Conservation (phyloP, 2,113 vertebrate species). For the Callopanchax toddi region DNA sequence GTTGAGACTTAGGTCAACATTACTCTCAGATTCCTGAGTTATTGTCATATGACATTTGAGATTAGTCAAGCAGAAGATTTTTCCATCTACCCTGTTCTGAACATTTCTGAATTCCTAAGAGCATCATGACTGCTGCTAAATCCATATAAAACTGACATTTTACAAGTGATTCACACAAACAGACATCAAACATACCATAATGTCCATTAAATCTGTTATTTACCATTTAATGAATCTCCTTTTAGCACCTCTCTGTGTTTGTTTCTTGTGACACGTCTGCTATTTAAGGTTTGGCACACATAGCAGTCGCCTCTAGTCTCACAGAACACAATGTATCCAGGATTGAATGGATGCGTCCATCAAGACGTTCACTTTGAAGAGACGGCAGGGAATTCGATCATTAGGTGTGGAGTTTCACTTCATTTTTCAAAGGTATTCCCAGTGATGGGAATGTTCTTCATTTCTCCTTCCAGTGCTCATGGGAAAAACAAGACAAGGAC, state of each 20-base stretch:
- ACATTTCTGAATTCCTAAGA: no score
- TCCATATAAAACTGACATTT: background rate
- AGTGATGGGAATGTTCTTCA: constrained; percentile 30
- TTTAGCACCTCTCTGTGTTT: background rate
- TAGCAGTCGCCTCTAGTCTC: background rate
- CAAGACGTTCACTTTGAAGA: constrained; percentile 9
- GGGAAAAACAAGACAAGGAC: constrained; percentile 56
- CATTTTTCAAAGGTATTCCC: constrained; percentile 41
- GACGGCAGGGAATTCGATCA: constrained; percentile 15
- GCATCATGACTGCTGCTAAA: background rate
- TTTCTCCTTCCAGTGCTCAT: constrained; percentile 35
- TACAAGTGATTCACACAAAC: background rate
- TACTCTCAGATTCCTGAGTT: no score
- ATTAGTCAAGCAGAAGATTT: no score
- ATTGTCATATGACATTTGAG: no score
- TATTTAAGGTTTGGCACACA: background rate
- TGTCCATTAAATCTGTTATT: constrained; percentile 10
- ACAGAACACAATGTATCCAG: background rate
- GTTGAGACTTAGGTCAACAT: no score
- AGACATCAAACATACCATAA: background rate
- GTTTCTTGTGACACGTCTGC: no score
- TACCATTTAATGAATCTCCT: constrained; percentile 3
- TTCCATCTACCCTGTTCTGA: no score
- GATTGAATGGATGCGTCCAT: constrained; percentile 1
- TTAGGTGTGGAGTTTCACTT: constrained; percentile 36